Percentiles rank a stretch among this genome's conserved stretches.
Conservation (phyloP, 92 coral and sea anemone species). For the Epizoanthus ramosus region DNA sequence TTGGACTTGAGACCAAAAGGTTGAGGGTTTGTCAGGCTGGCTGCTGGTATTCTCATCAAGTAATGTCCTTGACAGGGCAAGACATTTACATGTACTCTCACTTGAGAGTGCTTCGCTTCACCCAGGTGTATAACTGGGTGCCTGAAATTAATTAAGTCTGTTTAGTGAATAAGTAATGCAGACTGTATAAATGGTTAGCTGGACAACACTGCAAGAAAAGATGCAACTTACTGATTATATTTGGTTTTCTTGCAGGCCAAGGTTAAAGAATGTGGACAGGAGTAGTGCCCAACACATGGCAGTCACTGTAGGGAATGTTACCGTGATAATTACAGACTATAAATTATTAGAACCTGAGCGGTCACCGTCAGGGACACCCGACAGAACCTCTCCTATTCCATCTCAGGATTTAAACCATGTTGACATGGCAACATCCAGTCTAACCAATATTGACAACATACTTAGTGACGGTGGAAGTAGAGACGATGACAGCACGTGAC, state of each 20-base stretch:
- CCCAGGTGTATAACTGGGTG: too few species aligned
- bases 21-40: too few species aligned
- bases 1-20: too few species aligned
- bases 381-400: slow-evolving; percentile 66
- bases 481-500: slow-evolving; percentile 44
- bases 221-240: not conserved
- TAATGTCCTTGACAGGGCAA: too few species aligned
- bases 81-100: too few species aligned
- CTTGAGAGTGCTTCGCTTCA: too few species aligned
- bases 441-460: slow-evolving; percentile 63
- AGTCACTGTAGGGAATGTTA: slow-evolving; percentile 92
- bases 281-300: slow-evolving; percentile 96
- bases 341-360: slow-evolving; percentile 84
- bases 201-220: not conserved
- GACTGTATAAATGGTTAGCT: too few species aligned
- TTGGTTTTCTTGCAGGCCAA: slow-evolving; percentile 66
- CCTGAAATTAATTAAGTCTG: too few species aligned
- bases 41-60: too few species aligned
- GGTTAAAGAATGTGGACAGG: slow-evolving; percentile 87
- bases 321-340: slow-evolving; percentile 95
- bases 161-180: too few species aligned
- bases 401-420: slow-evolving; percentile 58
- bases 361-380: slow-evolving; percentile 77
- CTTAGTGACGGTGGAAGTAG: slow-evolving; percentile 68
- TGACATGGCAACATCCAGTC: slow-evolving; percentile 60